Percentiles rank a stretch among this genome's conserved stretches.
Evolutionary conservation across 2,888 invertebrate species (phyloP).

Genomic region (Asteroscopus sphinx): DNA sequence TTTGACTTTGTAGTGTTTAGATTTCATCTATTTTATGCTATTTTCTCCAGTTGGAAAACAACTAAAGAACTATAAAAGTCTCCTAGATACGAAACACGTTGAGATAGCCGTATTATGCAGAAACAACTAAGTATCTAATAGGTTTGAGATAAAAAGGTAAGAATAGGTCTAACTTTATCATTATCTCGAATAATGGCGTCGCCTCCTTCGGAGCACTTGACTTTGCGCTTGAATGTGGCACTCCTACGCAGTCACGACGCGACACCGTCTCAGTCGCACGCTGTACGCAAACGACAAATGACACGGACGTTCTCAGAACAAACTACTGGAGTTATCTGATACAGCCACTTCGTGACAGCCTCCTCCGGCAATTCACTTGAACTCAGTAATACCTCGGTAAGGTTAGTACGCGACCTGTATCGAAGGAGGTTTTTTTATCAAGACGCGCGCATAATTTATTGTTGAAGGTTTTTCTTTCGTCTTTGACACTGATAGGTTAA

Average conservation of each 20-base stretch:
- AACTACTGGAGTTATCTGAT: constrained; percentile 88
- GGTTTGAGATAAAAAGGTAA: constrained; percentile 9
- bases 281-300: constrained; percentile 81
- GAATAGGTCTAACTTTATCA: neutral
- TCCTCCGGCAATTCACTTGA: constrained; percentile 71
- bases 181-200: constrained; percentile 10
- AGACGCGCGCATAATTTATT: constrained; percentile 16
- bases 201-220: constrained; percentile 44
- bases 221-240: constrained; percentile 62
- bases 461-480: constrained; percentile 21
- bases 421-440: constrained; percentile 33
- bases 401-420: constrained; percentile 19
- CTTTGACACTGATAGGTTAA: constrained; percentile 15
- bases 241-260: constrained; percentile 84
- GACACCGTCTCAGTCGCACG: constrained; percentile 56
- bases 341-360: constrained; percentile 83
- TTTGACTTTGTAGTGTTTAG: too few relatives aligned
- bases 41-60: constrained; percentile 44
- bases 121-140: constrained; percentile 7
- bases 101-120: constrained; percentile 39
- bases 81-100: constrained; percentile 47
- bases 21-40: too few relatives aligned
- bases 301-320: constrained; percentile 80
- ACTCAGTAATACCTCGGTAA: constrained; percentile 49
- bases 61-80: constrained; percentile 50